Evolutionary conservation across 1,140 invertebrate genomes (phyloP).

Genomic region (Cydia pomonella): DNA sequence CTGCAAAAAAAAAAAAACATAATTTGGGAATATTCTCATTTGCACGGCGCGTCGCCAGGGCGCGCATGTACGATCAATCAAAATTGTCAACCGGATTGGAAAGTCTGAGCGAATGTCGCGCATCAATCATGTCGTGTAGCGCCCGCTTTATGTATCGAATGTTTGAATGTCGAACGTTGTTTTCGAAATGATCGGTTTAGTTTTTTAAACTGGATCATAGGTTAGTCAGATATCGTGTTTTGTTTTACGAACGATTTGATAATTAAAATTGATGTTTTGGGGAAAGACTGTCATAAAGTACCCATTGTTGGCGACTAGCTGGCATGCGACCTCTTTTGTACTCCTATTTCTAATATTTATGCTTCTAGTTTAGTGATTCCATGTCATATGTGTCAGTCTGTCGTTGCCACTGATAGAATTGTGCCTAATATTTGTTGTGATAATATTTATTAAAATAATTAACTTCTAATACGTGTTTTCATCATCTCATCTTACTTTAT

Average conservation of each 20-base stretch:
- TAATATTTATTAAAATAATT: too few relatives aligned
- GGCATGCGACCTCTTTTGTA: too few relatives aligned
- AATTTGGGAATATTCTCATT: constrained; percentile 44
- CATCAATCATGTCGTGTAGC: constrained; percentile 66
- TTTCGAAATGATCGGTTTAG: constrained; percentile 17
- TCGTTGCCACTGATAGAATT: too few relatives aligned
- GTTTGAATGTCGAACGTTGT: constrained; percentile 9
- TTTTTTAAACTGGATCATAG: background rate
- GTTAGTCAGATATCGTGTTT: background rate
- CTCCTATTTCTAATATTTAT: too few relatives aligned
- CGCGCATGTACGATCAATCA: constrained; percentile 72
- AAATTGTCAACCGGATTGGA: constrained; percentile 76
- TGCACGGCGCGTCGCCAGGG: constrained; percentile 51
- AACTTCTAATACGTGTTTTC: too few relatives aligned
- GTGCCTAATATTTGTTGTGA: too few relatives aligned
- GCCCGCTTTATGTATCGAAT: constrained; percentile 28
- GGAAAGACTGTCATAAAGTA: background rate
- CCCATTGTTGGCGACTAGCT: too few relatives aligned
- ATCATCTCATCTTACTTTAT: too few relatives aligned
- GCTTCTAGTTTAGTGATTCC: too few relatives aligned
- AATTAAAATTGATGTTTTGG: background rate
- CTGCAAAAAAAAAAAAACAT: constrained; percentile 30
- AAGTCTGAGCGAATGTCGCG: constrained; percentile 55
- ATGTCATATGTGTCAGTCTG: too few relatives aligned
- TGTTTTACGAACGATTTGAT: constrained; percentile 1